Evolutionary conservation across 2,888 invertebrate genomes (phyloP).

Genomic region (Camptogramma bilineatum): DNA sequence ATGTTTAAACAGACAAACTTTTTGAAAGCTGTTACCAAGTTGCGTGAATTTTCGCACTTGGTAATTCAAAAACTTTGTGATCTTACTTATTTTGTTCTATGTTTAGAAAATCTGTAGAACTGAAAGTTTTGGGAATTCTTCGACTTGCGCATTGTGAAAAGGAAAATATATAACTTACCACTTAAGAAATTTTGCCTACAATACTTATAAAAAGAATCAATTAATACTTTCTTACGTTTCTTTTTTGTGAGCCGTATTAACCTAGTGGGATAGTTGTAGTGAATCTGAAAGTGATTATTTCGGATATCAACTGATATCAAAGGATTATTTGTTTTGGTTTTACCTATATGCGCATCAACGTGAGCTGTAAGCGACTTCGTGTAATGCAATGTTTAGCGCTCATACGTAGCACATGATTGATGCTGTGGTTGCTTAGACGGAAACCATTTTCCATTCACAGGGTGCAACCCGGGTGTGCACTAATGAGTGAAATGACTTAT

Average conservation of each 20-base stretch:
- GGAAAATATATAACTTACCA: no score
- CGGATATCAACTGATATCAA: no score
- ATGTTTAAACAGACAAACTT: conserved; percentile 13
- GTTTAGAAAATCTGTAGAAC: conserved; percentile 3
- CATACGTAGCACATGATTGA: conserved; percentile 18
- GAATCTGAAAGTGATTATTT: no score
- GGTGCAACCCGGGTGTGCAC: conserved; percentile 28
- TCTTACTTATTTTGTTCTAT: not conserved
- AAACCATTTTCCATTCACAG: conserved; percentile 27
- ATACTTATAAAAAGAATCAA: no score
- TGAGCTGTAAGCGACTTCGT: not conserved
- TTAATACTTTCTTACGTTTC: no score
- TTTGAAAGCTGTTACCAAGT: conserved; percentile 2
- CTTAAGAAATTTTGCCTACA: no score
- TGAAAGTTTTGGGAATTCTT: conserved; percentile 1
- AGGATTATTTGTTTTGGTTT: no score
- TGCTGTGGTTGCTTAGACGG: conserved; percentile 18
- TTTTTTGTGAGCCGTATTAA: no score
- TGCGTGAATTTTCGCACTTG: not conserved
- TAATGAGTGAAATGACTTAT: conserved; percentile 35
- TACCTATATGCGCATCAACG: no score
- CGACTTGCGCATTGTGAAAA: not conserved
- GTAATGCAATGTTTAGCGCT: not conserved
- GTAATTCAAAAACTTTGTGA: conserved; percentile 1
- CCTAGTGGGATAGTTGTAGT: no score